Base-by-base conservation (phyloP, 2,888 invertebrate genomes). In the Drosophila melanosoma region DNA sequence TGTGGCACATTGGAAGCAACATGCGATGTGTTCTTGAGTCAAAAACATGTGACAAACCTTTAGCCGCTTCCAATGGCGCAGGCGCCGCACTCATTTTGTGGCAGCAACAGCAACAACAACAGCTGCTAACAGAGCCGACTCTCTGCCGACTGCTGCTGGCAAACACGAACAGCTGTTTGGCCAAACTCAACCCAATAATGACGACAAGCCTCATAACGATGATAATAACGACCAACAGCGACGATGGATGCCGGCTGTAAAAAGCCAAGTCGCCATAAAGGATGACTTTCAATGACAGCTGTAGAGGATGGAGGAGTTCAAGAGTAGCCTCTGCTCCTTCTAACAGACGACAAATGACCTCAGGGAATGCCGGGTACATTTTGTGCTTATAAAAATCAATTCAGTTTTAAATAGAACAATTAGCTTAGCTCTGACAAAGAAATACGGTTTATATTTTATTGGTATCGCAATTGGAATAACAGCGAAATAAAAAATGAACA, bases 1-100 rank as follows among this genome's bases (percentile, higher is more conserved):
- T 82, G 77, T 89, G 87, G 86, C 85, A 87, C 86, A 87, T 87
- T 87, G 86, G 86, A 86, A 87, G 82, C 69, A 72, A 64, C 79
- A 77, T 74, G 79, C 84, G 76, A 70, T 74, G 76, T 82, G 79
- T 77, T 67, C 54, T 48, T 62, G 54, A 62, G 54, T 42, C 38
- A 51, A 51, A 80, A 86, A 86, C 85, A 86, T 86, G 85, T 86
- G 85, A 89, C 81, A 72, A 65, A 58, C 57, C 65, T 73, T 75
- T 67, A 69, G 69, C 70, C 63, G 74, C 73, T 89, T 89, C 86
- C 89, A 89, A 68, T 80, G 64, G 61, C 89, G 86, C 89, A 78
- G 35, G 74, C 86, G 85, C 85, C 20, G 40, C 69, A 66, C 56
- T n/a, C 51, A 59, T 40, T 36, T 36, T 15, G 45, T 45, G 48